Base-by-base conservation (phyloP, 2,797 vertebrate species). In the Diglossa cyanea region DNA sequence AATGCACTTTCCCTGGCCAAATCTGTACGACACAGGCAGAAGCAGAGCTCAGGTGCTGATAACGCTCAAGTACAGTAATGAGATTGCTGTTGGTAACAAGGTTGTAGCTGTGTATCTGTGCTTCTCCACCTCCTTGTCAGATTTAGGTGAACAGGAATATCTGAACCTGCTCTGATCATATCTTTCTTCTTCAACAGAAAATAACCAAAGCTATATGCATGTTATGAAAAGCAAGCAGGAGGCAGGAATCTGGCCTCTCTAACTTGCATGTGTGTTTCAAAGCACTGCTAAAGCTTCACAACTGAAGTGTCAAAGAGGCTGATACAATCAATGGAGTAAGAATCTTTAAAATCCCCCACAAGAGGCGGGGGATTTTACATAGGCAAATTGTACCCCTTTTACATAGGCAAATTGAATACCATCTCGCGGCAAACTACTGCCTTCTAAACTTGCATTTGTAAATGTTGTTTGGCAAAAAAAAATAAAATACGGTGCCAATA, bases 11-110 rank as follows among this genome's bases (percentile, higher is more conserved):
- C 42, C 60, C 30, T 35, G 40, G 51, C 25, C 39, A 79, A 45
- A 58, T 47, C n/a, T 10, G 17, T 12, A 8, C 0, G 0, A 25
- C 0, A 1, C 28, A 79, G 63, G 51, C 40, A 90, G 51, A 73
- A 85, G 44, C 7, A 28, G 0, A 76, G 24, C 51, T 77, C 35
- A 42, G 39, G 42, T 53, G 33, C 23, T 51, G 30, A 61, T 60
- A 88, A 47, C 0, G 0, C 25, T 71, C 2, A 45, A 60, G 42
- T 26, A 47, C 9, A 35, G 17, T 17, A 75, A 35, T 18, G 66
- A 57, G 31, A 68, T 4, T 39, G 35, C 18, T 70, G 57, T 5
- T 25, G 18, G 24, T 40, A 55, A 65, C 55, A 72, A 86, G 58
- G n/a, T 10, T 55, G 86, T n/a, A 53, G 51, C 9, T 42, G 17